phyloP scores from a whole-genome alignment of 2,113 vertebrate species.

The Muntiacus reevesi region DNA sequence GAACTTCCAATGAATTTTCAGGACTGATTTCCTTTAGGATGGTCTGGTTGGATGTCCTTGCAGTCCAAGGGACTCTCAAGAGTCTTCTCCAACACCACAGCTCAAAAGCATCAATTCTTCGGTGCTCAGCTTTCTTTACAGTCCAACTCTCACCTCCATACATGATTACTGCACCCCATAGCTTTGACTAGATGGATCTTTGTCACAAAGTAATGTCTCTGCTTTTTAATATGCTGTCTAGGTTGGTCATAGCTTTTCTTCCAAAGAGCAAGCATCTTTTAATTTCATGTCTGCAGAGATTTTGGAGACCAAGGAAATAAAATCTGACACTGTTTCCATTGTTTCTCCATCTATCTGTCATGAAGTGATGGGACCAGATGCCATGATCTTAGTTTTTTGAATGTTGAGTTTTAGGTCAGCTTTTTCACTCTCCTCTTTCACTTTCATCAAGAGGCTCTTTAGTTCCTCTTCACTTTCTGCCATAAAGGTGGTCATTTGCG shows the following conservation, averaged over 20 bases:
- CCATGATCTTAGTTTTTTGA: neutral
- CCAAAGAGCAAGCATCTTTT: neutral
- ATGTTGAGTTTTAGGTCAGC: too few species aligned
- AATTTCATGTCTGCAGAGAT: neutral
- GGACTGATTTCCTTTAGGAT: neutral
- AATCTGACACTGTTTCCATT: neutral
- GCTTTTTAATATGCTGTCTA: neutral
- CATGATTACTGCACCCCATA: neutral
- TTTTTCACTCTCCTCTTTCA: too few species aligned
- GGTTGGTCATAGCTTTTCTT: neutral
- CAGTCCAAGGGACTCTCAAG: neutral
- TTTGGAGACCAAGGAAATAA: neutral
- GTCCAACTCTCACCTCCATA: neutral
- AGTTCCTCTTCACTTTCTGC: neutral
- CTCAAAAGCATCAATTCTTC: neutral
- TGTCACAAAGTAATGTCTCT: neutral
- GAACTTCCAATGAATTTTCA: neutral
- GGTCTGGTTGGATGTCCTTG: neutral
- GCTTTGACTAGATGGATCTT: neutral
- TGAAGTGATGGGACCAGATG: neutral
- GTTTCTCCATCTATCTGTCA: neutral
- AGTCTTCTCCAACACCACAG: neutral
- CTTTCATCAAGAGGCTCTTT: neutral
- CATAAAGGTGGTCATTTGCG: neutral
- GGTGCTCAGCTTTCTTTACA: accelerated